Base-by-base conservation (phyloP, 2,113 vertebrate genomes). In the Muntiacus muntjak region DNA sequence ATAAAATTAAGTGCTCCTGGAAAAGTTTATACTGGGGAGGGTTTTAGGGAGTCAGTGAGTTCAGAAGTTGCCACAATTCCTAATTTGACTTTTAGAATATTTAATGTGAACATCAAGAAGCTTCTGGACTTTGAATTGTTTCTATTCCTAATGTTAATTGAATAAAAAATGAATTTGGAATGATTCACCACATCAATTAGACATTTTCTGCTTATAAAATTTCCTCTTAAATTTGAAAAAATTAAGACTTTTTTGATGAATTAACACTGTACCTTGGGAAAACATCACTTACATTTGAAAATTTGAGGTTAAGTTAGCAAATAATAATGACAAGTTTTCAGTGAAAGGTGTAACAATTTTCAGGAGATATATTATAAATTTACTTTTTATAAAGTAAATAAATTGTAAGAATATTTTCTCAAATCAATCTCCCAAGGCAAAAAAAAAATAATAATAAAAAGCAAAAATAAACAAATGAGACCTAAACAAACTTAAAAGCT, bases 281-380 rank as follows among this genome's bases (percentile, higher is more conserved):
- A 92, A 87, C 2, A 55, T 33, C 3, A 95, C 62, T 89, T 96
- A 30, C 25, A 25, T n/a, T 89, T 97, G 47, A 28, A 96, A 98
- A 95, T 64, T 57, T 71, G 16, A 94, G 62, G 14, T 21, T 8
- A 62, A 84, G 3, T 58, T 93, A 81, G 45, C 28, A 11, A 87
- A 64, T 58, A 86, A 89, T 25, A 83, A 83, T 54, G 64, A 58
- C 45, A 84, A 87, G 8, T 2, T 81, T 85, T 10, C 19, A n/a
- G 19, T 58, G 62, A 93, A 92, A 91, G 4, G 15, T 40, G 5
- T 26, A 86, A 91, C 67, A 85, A 45, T 54, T 87, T 88, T 94
- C 23, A 76, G 28, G 14, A 7, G 15, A 1, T 47, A 6, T 71
- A 40, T 54, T 58, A 78, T 91, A 90, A 64, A 90, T 40, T 64